phyloP scores from a whole-genome alignment of 2,888 invertebrate genomes.

The Selenia dentaria region DNA sequence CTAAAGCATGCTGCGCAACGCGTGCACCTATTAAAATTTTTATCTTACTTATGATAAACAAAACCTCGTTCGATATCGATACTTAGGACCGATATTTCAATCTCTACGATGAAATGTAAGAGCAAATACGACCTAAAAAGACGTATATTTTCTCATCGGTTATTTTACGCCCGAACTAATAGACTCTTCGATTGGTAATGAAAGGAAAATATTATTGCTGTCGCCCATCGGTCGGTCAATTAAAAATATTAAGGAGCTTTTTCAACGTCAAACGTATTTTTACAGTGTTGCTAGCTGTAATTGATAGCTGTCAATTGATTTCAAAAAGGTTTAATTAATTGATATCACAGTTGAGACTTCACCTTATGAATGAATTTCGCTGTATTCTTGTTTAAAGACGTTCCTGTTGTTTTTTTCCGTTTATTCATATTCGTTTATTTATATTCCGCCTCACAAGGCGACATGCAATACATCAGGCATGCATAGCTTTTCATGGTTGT shows the following conservation, averaged over 20 bases:
- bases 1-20: too few species aligned
- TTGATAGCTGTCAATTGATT: not conserved
- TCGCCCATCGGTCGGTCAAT: constrained; percentile 3
- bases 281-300: not conserved
- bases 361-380: too few species aligned
- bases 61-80: not conserved
- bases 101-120: not conserved
- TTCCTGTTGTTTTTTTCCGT: too few species aligned
- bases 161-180: constrained; percentile 2
- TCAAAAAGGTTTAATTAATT: too few species aligned
- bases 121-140: constrained; percentile 14
- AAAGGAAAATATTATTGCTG: constrained; percentile 11
- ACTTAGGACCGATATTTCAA: not conserved
- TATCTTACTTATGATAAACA: too few species aligned
- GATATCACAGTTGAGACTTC: too few species aligned
- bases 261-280: not conserved
- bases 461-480: too few species aligned
- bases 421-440: too few species aligned
- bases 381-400: too few species aligned
- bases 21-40: too few species aligned
- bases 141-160: constrained; percentile 14
- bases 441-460: too few species aligned
- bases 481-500: too few species aligned
- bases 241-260: not conserved
- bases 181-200: constrained; percentile 10